Evolutionary conservation across 2,113 vertebrate species (phyloP), one percentile per base, ranked within the genome.

Genomic region (Azemiops feae): DNA sequence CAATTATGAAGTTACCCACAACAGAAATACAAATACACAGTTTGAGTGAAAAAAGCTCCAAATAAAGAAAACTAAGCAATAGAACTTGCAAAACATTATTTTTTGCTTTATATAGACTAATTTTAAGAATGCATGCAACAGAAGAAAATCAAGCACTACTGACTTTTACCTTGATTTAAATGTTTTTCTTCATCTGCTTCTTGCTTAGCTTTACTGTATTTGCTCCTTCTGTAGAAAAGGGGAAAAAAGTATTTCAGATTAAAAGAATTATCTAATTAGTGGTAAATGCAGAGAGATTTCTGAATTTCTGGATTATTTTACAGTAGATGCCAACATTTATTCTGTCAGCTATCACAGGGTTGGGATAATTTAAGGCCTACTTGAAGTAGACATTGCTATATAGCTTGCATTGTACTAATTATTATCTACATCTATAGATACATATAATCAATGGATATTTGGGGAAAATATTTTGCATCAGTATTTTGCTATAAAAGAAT

Each of bases 161-260:
- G 55, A 89, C 87, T 94, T 45, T 96, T 98, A 99, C 99, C 99
- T 99, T 99, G 98, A 96, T 99, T 99, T 96, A 99, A 96, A 96
- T 99, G 99, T 57, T 99, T 99, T 96, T 99, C 99, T 96, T 99
- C 99, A 85, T 99, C 99, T 2, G 99, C 98, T 96, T 99, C 99
- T 96, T 99, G 99, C 97, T 99, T 99, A 22, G 99, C 99, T 92
- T 99, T 99, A 96, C 99, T 99, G 98, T 99, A 99, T 91, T 99
- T 99, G 96, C 98, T 99, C 96, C 99, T 98, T 96, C 98, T 99
- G 97, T 91, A 96, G 92, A 93, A 94, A 96, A 91, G 96, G 94
- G 96, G 85, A 96, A 57, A 57, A 96, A 58, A 95, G 60, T 45
- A 5, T 27, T 89, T 55, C n/a, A 88, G 89, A 34, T 94, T 85